Base-by-base conservation (phyloP, 35 echinoderm and acorn worm species). In the Ptychodera flava region DNA sequence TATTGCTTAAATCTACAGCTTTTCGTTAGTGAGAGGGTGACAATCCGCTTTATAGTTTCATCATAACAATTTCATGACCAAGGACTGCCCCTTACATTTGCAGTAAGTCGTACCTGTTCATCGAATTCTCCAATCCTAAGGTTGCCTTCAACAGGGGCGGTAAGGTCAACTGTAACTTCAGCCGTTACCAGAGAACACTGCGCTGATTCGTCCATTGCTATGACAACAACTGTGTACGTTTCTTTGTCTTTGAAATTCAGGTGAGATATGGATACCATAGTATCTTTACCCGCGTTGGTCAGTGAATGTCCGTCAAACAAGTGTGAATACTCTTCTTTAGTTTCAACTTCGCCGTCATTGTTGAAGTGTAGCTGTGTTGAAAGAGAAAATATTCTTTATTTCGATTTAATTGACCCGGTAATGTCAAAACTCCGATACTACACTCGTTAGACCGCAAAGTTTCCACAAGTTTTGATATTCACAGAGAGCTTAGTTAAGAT, bases 151-250 rank as follows among this genome's bases (percentile, higher is more conserved):
- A 35, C 76, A 33, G 88, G 88, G 10, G 30, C 34, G 6, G 88
- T 90, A 28, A 85, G 16, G 79, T 90, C 88, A 32, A 89, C 37
- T 15, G 33, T 83, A 81, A 89, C 82, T 30, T 83, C 16, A 16
- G 27, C 37, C 1, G 29, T 89, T 22, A 81, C 77, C 2, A n/a
- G 33, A 36, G 84, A 85, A 78, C 88, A 90, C 33, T 78, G 64
- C 28, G 81, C 82, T 78, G 81, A 31, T 77, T 85, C 88, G 52
- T 85, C 82, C 36, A 78, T 36, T 36, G 81, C 88, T 90, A 27
- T 64, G 28, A 85, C 88, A 78, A 53, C 77, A 1, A 36, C 64
- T 28, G 77, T 85, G 31, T 90, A 90, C 1, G 81, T 78, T 2
- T 28, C 29, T 12, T 36, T 30, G 29, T 90, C 81, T 30, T 33